These are phyloP conservation scores for Vulpes lagopus DNA, from an alignment of 2,113 vertebrate species.

Conservation along the genomic window DNA sequence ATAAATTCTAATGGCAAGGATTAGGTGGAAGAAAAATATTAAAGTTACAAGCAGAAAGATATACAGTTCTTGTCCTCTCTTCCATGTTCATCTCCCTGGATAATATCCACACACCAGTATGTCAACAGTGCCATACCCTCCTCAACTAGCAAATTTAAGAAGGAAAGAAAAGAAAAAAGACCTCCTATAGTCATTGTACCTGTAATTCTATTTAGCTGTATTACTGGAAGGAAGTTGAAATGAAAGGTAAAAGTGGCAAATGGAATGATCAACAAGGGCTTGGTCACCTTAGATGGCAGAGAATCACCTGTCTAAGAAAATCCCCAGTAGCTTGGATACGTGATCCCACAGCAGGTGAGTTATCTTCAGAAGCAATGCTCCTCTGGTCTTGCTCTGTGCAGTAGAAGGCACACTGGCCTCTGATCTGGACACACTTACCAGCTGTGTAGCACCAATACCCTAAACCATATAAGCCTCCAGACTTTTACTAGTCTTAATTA, in stretches of 20 bases:
- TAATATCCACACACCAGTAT: background rate
- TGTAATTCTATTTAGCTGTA: background rate
- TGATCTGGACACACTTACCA: background rate
- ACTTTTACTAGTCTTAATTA: background rate
- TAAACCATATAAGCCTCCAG: background rate
- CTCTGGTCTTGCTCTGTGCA: background rate
- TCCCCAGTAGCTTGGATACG: background rate
- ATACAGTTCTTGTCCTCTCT: background rate
- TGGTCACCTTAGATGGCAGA: background rate
- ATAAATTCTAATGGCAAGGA: background rate
- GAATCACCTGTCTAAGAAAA: background rate
- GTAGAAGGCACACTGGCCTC: background rate
- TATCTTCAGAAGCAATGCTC: background rate
- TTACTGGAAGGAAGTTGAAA: background rate
- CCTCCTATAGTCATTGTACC: background rate
- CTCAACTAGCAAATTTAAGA: background rate
- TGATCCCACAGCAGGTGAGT: background rate
- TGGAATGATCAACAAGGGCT: background rate
- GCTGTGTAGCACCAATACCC: background rate
- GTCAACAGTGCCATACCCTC: background rate
- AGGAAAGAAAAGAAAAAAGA: background rate
- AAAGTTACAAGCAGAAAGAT: background rate
- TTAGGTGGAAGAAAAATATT: background rate
- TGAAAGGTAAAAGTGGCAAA: background rate
- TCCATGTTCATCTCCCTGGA: background rate